Base-by-base conservation (phyloP, 2,113 vertebrate genomes). In the Phylloscopus trochiloides region DNA sequence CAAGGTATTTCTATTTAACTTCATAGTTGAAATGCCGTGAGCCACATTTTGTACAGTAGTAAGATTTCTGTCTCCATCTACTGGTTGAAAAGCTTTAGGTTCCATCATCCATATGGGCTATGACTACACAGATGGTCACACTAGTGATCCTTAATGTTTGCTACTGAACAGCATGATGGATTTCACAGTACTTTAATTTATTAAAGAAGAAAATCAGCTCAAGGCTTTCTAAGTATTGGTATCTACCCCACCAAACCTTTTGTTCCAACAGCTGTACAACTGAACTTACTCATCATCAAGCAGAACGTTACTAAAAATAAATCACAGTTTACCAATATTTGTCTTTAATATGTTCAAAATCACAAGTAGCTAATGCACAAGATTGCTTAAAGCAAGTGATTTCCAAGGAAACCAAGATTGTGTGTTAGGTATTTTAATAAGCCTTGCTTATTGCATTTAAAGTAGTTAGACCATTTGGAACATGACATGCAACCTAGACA, bases 1-100 rank as follows among this genome's bases (percentile, higher is more conserved):
- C 50, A 80, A 45, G 22, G 21, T 20, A 58, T 31, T 12, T 26
- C 26, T 67, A 19, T 52, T 63, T 54, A 54, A 63, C 18, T 47
- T 8, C 10, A 25, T 19, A 75, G 7, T 32, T 14, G 13, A 84
- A 92, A 79, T 19, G 58, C 21, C 34, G 42, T 18, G 22, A 66
- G 0, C 5, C 17, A 29, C 17, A 45, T 54, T 42, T 62, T 34
- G 58, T 2, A 48, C 1, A 40, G 24, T 20, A 52, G 0, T 28
- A 75, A 26, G 66, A 85, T 26, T 21, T 85, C 50, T 94, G 42
- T n/a, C 79, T 96, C 90, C 96, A 96, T 40, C 92, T 96, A 75
- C 66, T 87, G 91, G 80, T 5, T 55, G 61, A 65, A 71, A 86
- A 58, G 36, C 32, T 28, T 32, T 26, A 63, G 26, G 14, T 77